Evolutionary conservation across 2,113 vertebrate species (phyloP).

Genomic region (Sprattus sprattus): DNA sequence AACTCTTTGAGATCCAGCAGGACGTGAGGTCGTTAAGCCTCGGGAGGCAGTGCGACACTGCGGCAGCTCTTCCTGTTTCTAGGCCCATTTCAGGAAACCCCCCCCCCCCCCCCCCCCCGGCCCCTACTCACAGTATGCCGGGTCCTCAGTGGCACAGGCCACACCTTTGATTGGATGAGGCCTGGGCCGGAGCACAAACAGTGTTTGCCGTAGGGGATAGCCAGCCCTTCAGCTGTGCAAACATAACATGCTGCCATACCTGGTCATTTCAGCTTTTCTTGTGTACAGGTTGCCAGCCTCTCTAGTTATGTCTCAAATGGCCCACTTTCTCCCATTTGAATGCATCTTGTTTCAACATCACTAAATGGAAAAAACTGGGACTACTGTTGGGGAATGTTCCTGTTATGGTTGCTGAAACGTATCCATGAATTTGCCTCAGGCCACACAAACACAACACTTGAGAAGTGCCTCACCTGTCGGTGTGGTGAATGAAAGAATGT

Average conservation of each 20-base stretch:
- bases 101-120: constrained; percentile 23
- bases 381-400: not conserved
- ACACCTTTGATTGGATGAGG: constrained; percentile 2
- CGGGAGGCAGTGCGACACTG: constrained; percentile 2
- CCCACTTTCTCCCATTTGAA: not conserved
- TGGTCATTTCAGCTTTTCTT: not conserved
- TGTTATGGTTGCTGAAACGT: not conserved
- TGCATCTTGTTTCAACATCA: not conserved
- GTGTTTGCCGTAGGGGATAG: not conserved
- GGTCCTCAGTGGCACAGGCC: not conserved
- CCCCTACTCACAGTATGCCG: constrained; percentile 20
- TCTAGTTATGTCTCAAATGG: not conserved
- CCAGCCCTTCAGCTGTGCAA: constrained; percentile 56
- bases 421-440: not conserved
- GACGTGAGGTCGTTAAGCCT: not conserved
- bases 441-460: not conserved
- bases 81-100: constrained; percentile 42
- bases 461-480: not conserved
- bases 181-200: constrained; percentile 30
- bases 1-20: not conserved
- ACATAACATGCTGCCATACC: constrained; percentile 49
- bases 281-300: constrained; percentile 17
- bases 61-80: constrained; percentile 43
- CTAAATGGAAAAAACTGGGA: not conserved
- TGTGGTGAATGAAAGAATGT: constrained; percentile 7